phyloP scores from a whole-genome alignment of 2,113 vertebrate genomes.

The Lontra canadensis region DNA sequence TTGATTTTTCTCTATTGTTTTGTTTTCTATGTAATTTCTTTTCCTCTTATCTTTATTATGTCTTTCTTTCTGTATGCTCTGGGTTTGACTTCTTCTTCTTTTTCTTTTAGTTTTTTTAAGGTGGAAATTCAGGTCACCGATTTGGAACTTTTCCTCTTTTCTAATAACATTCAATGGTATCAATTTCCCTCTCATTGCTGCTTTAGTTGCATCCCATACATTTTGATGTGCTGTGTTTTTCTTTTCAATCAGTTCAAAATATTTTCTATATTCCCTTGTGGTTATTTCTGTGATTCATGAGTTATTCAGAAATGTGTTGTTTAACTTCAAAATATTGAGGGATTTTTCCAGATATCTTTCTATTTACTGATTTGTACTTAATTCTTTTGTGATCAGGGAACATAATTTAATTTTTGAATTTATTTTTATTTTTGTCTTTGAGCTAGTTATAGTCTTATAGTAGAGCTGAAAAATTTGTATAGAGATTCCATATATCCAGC shows the following conservation, averaged over 20 bases:
- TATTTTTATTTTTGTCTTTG: conserved; percentile 14
- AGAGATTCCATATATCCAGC: neutral
- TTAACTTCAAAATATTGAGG: neutral
- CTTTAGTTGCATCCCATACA: neutral
- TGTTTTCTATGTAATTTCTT: neutral
- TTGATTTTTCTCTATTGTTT: neutral
- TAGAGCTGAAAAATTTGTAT: neutral
- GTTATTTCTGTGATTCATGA: neutral
- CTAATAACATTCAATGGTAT: neutral
- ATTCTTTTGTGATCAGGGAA: neutral
- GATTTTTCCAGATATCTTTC: neutral
- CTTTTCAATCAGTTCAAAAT: neutral
- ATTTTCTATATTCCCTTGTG: neutral
- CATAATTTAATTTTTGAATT: neutral
- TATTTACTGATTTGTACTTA: neutral
- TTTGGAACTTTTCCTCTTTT: neutral
- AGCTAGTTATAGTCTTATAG: neutral
- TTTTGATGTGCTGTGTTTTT: neutral
- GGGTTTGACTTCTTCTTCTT: neutral
- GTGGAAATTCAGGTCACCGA: neutral
- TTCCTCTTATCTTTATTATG: neutral
- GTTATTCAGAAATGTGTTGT: neutral
- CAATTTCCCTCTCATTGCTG: neutral
- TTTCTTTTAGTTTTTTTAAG: neutral
- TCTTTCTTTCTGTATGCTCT: neutral